Evolutionary conservation across 2,888 invertebrate species (phyloP).

Genomic region (Hirtodrosophila trivittata): DNA sequence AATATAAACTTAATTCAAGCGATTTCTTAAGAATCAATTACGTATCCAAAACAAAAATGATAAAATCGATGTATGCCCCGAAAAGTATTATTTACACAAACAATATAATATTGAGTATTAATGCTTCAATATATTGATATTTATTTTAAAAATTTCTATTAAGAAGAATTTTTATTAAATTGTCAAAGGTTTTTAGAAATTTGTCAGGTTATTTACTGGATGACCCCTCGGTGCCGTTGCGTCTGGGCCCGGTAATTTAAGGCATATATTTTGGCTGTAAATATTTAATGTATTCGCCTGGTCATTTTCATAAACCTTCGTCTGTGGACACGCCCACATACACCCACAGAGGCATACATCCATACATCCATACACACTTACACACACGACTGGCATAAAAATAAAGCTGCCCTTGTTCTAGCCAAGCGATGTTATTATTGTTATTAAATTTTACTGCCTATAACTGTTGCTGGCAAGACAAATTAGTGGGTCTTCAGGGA

Average conservation of each 20-base stretch:
- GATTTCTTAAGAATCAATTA: no score
- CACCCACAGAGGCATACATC: neutral
- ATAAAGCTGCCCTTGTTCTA: constrained; percentile 58
- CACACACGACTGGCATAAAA: constrained; percentile 46
- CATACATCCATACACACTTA: constrained; percentile 9
- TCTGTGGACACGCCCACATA: constrained; percentile 3
- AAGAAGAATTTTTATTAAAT: no score
- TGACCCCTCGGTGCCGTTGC: constrained; percentile 14
- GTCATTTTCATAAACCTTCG: constrained; percentile 55
- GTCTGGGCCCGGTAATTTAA: constrained; percentile 48
- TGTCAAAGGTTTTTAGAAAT: neutral
- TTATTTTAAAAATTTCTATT: no score
- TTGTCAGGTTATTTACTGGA: neutral
- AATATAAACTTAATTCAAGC: no score
- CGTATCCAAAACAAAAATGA: no score
- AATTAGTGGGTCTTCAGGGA: constrained; percentile 40
- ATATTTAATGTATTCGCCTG: constrained; percentile 72
- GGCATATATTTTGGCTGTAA: constrained; percentile 66
- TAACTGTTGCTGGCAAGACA: constrained; percentile 73
- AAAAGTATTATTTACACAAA: no score
- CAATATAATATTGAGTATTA: no score
- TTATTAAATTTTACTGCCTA: constrained; percentile 78
- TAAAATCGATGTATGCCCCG: no score
- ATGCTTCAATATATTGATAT: no score
- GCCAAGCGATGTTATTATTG: constrained; percentile 70